phyloP scores from a whole-genome alignment of 2,888 invertebrate species.

The Polydrusus pterygomalis region DNA sequence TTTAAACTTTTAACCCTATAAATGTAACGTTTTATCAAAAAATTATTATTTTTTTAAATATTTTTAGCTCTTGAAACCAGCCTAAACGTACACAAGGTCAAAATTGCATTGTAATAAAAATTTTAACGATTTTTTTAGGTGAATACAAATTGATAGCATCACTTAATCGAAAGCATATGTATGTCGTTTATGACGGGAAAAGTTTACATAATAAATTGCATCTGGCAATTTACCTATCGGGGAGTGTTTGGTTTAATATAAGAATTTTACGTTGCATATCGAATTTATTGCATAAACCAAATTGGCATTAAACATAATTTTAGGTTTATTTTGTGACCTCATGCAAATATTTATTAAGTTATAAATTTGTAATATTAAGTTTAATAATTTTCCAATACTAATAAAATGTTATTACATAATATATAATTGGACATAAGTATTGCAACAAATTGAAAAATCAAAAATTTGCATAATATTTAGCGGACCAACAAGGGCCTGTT shows the following conservation, averaged over 20 bases:
- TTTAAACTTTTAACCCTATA: too few relatives aligned
- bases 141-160: neutral
- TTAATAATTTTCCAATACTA: neutral
- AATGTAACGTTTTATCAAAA: too few relatives aligned
- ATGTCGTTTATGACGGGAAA: conserved; percentile 8
- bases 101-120: neutral
- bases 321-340: neutral
- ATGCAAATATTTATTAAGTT: neutral
- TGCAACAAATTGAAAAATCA: too few relatives aligned
- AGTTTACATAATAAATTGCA: conserved; percentile 23
- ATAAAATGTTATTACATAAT: neutral
- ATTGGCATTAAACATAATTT: conserved; percentile 21
- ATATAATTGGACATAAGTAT: too few relatives aligned
- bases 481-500: too few relatives aligned
- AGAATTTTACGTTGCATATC: conserved; percentile 5
- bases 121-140: too few relatives aligned
- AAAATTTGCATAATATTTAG: too few relatives aligned
- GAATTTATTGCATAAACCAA: conserved; percentile 13
- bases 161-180: neutral
- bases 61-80: too few relatives aligned
- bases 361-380: conserved; percentile 7
- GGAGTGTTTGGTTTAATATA: conserved; percentile 19
- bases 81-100: too few relatives aligned
- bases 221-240: conserved; percentile 23
- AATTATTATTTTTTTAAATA: too few relatives aligned